A percentile compares a stretch with the other conserved stretches of the same genome.
Conservation (phyloP, 1,140 invertebrate species). For the Drosophila persimilis region DNA sequence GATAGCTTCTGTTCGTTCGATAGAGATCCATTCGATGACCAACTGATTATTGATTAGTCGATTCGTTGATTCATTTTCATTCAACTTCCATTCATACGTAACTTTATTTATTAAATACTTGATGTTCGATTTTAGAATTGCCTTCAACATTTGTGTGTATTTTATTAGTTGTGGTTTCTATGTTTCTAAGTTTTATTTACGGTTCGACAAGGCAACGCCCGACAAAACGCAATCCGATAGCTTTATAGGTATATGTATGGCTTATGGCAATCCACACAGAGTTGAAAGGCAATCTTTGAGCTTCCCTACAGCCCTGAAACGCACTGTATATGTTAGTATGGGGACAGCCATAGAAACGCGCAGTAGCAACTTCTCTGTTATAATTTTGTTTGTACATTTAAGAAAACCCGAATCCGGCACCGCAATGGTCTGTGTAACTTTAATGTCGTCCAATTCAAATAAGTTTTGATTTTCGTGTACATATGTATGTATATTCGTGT, state of each 20-base stretch:
- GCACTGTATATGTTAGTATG: constrained; percentile 9
- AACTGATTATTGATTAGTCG: no score
- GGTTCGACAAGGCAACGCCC: no score
- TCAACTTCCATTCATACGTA: no score
- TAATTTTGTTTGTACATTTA: constrained; percentile 7
- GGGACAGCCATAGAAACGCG: not conserved
- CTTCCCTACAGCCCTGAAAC: constrained; percentile 3
- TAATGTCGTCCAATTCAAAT: constrained; percentile 55
- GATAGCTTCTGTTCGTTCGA: no score
- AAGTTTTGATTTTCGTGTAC: constrained; percentile 44
- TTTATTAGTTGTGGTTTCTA: not conserved
- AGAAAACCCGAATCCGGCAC: constrained; percentile 11
- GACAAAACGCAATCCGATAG: not conserved
- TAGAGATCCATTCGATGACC: no score
- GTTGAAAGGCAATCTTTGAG: no score
- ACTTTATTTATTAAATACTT: no score
- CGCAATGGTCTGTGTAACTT: constrained; percentile 28
- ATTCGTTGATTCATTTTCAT: no score
- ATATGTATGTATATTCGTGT: constrained; percentile 26
- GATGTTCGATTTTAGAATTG: no score
- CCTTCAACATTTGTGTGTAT: not conserved
- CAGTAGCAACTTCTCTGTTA: constrained; percentile 1
- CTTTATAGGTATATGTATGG: not conserved
- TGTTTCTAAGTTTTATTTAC: no score
- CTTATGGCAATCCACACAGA: not conserved